Evolutionary conservation across 2,113 vertebrate genomes (phyloP).

Genomic region (Amia ocellicauda): DNA sequence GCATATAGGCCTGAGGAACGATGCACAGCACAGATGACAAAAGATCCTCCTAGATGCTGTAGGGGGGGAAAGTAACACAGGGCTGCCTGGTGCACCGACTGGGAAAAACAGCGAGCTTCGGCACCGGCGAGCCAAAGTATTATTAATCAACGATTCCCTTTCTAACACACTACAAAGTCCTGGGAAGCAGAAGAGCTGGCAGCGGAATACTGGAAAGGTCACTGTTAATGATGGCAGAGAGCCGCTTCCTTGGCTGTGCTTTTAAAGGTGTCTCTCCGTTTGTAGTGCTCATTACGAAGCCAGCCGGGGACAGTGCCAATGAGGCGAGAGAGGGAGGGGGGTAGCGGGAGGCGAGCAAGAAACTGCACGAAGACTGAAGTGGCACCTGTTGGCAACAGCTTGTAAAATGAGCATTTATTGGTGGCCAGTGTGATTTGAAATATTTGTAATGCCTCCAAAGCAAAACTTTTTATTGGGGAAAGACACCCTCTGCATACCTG

Average conservation of each 20-base stretch:
- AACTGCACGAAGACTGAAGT: too few species aligned
- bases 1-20: not conserved
- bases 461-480: too few species aligned
- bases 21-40: conserved; percentile 9
- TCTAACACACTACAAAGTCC: conserved; percentile 53
- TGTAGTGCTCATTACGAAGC: not conserved
- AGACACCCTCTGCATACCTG: too few species aligned
- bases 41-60: not conserved
- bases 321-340: too few species aligned
- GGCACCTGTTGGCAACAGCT: too few species aligned
- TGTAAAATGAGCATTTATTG: too few species aligned
- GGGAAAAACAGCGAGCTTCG: conserved; percentile 4
- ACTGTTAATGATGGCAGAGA: conserved; percentile 49
- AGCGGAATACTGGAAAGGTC: conserved; percentile 46
- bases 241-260: conserved; percentile 24
- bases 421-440: too few species aligned
- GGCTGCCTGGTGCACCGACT: not conserved
- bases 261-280: conserved; percentile 28
- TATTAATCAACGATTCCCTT: conserved; percentile 59
- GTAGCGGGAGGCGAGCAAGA: too few species aligned
- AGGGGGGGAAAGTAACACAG: conserved; percentile 12
- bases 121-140: conserved; percentile 30
- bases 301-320: not conserved
- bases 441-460: too few species aligned
- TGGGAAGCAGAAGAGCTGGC: conserved; percentile 25